phyloP scores from a whole-genome alignment of 2,113 vertebrate genomes.

The Calyptommatus sinebrachiatus region DNA sequence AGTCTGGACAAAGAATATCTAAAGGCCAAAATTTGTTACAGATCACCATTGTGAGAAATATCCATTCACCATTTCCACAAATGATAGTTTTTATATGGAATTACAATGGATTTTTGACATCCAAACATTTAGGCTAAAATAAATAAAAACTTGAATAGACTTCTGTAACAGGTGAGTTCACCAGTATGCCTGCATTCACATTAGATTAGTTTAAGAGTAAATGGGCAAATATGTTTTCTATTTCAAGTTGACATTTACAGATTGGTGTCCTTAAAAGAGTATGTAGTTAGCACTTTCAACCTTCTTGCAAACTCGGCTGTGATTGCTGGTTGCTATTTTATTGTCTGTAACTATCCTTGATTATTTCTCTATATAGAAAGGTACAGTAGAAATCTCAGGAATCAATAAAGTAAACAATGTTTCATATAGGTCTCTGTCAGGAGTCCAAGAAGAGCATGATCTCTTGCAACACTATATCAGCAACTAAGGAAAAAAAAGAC shows the following conservation, averaged over 20 bases:
- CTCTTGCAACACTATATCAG: not conserved
- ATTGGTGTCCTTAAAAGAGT: not conserved
- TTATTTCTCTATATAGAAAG: not conserved
- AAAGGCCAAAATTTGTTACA: too few relatives aligned
- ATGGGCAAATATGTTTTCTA: not conserved
- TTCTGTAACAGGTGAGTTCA: not conserved
- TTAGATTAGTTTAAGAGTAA: not conserved
- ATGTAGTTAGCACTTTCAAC: not conserved
- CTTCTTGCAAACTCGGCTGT: not conserved
- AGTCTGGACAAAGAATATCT: too few relatives aligned
- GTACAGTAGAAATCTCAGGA: not conserved
- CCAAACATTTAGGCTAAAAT: not conserved
- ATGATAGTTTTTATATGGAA: not conserved
- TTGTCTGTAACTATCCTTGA: not conserved
- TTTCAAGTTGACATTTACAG: not conserved
- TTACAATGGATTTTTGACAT: not conserved
- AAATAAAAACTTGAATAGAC: not conserved
- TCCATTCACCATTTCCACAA: not conserved
- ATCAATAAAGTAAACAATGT: not conserved
- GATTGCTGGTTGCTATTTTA: not conserved
- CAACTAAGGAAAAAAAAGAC: not conserved
- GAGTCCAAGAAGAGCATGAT: not conserved
- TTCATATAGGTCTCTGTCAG: not conserved
- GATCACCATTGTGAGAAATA: not conserved
- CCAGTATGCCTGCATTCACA: too few relatives aligned